Evolutionary conservation across 2,797 vertebrate species (phyloP).

Genomic region (Salarias fasciatus): DNA sequence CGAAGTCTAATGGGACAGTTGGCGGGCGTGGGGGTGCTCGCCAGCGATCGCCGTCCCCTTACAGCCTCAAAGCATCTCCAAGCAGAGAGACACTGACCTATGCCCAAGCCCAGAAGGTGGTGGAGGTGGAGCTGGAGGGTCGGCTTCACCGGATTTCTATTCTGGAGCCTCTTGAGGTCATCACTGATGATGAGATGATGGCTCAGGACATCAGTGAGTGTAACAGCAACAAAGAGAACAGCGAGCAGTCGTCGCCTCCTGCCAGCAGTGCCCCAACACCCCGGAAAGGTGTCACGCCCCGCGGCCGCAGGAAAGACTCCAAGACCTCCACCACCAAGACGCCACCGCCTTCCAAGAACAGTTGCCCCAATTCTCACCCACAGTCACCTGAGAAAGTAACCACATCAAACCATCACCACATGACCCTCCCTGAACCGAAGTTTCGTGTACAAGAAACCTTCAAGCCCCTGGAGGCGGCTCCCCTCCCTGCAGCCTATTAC

Average conservation of each 20-base stretch:
- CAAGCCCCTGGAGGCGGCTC: slow-evolving; percentile 78
- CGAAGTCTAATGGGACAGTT: slow-evolving; percentile 80
- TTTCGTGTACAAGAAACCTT: slow-evolving; percentile 89
- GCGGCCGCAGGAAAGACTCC: slow-evolving; percentile 89
- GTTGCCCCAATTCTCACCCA: slow-evolving; percentile 60
- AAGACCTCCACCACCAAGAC: slow-evolving; percentile 84
- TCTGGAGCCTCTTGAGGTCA: slow-evolving; percentile 91
- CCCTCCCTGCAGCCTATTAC: slow-evolving; percentile 91
- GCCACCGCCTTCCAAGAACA: slow-evolving; percentile 77
- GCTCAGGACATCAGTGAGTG: slow-evolving; percentile 97
- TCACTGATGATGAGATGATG: slow-evolving; percentile 95
- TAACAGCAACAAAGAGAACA: slow-evolving; percentile 99
- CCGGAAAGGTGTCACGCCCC: slow-evolving; percentile 82
- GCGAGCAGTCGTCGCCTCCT: slow-evolving; percentile 86
- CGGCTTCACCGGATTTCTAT: slow-evolving; percentile 97
- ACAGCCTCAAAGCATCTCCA: slow-evolving; percentile 91
- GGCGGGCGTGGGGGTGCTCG: slow-evolving; percentile 79
- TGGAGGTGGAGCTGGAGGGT: slow-evolving; percentile 96
- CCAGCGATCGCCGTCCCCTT: slow-evolving; percentile 90
- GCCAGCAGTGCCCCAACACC: slow-evolving; percentile 78
- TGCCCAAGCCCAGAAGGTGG: slow-evolving; percentile 94
- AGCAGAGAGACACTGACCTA: slow-evolving; percentile 91
- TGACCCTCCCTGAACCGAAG: slow-evolving; percentile 87
- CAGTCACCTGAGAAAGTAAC: slow-evolving; percentile 82
- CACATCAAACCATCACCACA: slow-evolving; percentile 61